Evolutionary conservation across 2,888 invertebrate genomes (phyloP).

Genomic region (Protodeltote pygarga): DNA sequence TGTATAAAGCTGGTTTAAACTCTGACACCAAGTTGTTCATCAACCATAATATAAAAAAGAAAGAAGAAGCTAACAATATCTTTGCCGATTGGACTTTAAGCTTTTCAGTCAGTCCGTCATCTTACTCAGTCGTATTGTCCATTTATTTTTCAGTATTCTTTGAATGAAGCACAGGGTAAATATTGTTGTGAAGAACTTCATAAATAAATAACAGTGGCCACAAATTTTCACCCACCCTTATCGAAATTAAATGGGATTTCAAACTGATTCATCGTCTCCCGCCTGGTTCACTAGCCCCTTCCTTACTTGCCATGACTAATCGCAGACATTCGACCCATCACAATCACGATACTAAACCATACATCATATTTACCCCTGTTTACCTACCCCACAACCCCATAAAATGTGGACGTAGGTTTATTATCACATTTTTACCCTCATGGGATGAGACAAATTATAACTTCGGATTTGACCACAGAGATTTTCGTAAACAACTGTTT

Average conservation of each 20-base stretch:
- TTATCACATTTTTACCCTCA: slow-evolving; percentile 14
- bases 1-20: too few species aligned
- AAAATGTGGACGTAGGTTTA: slow-evolving; percentile 27
- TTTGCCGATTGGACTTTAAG: too few species aligned
- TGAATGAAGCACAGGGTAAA: too few species aligned
- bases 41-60: too few species aligned
- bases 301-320: slow-evolving; percentile 47
- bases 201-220: not conserved
- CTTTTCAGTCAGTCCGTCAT: too few species aligned
- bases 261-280: slow-evolving; percentile 34
- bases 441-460: slow-evolving; percentile 7
- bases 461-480: too few species aligned
- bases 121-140: too few species aligned
- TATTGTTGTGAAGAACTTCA: not conserved
- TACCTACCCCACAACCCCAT: slow-evolving; percentile 16
- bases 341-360: slow-evolving; percentile 33
- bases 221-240: slow-evolving; percentile 12
- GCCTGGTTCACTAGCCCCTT: slow-evolving; percentile 14
- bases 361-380: slow-evolving; percentile 42
- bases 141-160: too few species aligned
- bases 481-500: too few species aligned
- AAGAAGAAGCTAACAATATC: too few species aligned
- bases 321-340: slow-evolving; percentile 22
- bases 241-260: slow-evolving; percentile 25
- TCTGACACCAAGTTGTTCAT: too few species aligned